A percentile compares a stretch with the other conserved stretches of the same genome.
phyloP scores from a whole-genome alignment of 2,113 vertebrate genomes.

The Phrynosoma blainvillii region DNA sequence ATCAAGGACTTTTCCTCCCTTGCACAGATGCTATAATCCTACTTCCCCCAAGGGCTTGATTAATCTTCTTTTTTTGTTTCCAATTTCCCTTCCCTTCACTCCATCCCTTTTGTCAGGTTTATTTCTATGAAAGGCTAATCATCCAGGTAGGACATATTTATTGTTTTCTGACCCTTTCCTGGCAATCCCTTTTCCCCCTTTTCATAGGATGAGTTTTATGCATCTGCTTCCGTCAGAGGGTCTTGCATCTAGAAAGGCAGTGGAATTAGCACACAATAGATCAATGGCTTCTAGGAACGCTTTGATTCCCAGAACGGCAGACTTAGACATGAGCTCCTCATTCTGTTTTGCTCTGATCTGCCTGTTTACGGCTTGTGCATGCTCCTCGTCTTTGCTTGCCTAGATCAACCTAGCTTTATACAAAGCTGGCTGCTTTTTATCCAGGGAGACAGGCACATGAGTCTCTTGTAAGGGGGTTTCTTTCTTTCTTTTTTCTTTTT shows the following conservation, averaged over 20 bases:
- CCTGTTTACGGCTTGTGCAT: neutral
- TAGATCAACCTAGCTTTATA: conserved; percentile 30
- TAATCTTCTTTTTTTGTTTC: neutral
- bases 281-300: conserved; percentile 5
- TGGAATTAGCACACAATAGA: rapidly evolving
- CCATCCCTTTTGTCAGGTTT: neutral
- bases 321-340: rapidly evolving
- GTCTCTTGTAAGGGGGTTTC: neutral
- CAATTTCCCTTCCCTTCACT: neutral
- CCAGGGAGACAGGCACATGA: neutral
- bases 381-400: neutral
- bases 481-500: neutral
- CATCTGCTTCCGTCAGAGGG: neutral
- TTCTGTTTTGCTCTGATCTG: neutral
- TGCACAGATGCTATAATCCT: neutral
- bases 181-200: neutral
- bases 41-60: neutral
- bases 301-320: neutral
- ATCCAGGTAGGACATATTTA: neutral
- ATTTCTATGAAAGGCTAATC: neutral
- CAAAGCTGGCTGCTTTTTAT: conserved; percentile 36
- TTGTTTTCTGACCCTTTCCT: neutral
- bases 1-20: neutral
- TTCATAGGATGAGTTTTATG: rapidly evolving
- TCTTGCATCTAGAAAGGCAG: neutral